A percentile compares a stretch with the other conserved stretches of the same genome.
These are phyloP conservation scores for Venustaconcha ellipsiformis DNA, from an alignment of 1,140 invertebrate species.

Conservation along the genomic window DNA sequence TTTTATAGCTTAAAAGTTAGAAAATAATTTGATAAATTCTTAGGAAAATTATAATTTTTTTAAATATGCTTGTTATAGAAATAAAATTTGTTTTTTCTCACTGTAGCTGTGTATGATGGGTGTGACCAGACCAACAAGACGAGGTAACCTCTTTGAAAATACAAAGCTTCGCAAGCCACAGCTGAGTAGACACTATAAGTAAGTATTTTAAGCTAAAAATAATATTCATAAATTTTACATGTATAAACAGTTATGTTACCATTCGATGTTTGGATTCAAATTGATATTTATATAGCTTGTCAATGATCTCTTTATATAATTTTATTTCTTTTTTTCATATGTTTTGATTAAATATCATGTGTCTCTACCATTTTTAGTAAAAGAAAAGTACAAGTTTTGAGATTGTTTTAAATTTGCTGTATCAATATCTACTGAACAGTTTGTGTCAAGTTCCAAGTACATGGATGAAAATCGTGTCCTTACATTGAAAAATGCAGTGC, in stretches of 20 bases:
- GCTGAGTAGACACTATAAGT: slow-evolving; percentile 89
- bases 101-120: slow-evolving; percentile 88
- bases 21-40: too few relatives aligned
- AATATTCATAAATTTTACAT: too few relatives aligned
- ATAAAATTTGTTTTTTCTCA: slow-evolving; percentile 6
- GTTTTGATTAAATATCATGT: not conserved
- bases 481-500: too few relatives aligned
- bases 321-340: not conserved
- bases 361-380: too few relatives aligned
- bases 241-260: not conserved
- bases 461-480: too few relatives aligned
- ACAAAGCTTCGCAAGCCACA: slow-evolving; percentile 87
- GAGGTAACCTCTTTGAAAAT: slow-evolving; percentile 90
- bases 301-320: not conserved
- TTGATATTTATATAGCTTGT: not conserved
- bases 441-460: too few relatives aligned
- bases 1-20: too few relatives aligned
- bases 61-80: not conserved
- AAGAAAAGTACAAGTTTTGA: too few relatives aligned
- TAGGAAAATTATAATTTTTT: not conserved
- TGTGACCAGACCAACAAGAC: slow-evolving; percentile 91
- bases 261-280: not conserved
- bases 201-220: slow-evolving; percentile 30
- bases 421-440: too few relatives aligned
- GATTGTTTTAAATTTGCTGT: too few relatives aligned